Evolutionary conservation across 2,113 vertebrate species (phyloP).

Genomic region (Crotalus helleri): DNA sequence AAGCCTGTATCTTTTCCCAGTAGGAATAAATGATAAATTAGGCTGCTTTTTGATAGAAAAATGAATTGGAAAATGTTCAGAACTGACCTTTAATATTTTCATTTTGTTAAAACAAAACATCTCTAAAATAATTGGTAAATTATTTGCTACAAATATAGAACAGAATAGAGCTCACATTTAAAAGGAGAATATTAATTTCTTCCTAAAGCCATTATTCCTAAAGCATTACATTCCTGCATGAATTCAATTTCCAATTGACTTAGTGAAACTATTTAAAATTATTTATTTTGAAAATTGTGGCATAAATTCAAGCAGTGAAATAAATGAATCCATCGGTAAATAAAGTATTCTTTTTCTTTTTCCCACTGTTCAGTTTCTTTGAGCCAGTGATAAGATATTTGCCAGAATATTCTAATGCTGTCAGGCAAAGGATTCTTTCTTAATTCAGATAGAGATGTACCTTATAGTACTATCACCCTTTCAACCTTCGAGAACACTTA

Average conservation of each 20-base stretch:
- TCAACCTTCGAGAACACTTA: slow-evolving; percentile 39
- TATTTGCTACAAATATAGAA: neutral
- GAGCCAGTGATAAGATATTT: slow-evolving; percentile 21
- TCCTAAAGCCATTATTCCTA: neutral
- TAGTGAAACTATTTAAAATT: neutral
- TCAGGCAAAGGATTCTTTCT: slow-evolving; percentile 24
- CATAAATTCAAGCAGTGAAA: neutral
- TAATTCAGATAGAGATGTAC: slow-evolving; percentile 20
- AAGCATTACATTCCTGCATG: neutral
- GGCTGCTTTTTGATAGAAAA: neutral
- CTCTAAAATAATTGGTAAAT: neutral
- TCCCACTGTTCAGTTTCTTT: slow-evolving; percentile 2
- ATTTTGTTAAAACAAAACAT: neutral
- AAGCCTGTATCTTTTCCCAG: neutral
- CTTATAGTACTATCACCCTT: slow-evolving; percentile 28
- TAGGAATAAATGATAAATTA: neutral
- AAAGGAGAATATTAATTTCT: neutral
- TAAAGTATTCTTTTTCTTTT: fast-evolving
- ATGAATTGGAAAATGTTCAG: neutral
- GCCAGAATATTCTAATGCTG: neutral
- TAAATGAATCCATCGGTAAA: neutral
- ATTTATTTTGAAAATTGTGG: neutral
- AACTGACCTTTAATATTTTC: neutral
- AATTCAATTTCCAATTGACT: neutral
- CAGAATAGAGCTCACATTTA: neutral